Conservation (phyloP, 1,140 invertebrate species). For the Theocolax elegans region DNA sequence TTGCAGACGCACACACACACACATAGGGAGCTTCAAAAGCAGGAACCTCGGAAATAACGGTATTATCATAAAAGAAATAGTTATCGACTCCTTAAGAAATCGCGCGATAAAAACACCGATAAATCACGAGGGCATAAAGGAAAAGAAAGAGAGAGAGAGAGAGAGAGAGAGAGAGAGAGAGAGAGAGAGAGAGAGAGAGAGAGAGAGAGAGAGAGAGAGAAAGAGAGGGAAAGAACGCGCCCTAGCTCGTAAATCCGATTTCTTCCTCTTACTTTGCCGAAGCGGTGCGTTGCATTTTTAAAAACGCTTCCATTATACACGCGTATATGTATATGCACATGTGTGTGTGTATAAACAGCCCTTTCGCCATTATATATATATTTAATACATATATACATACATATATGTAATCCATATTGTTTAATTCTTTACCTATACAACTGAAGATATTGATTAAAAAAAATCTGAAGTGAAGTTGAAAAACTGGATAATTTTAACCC, state of each 20-base stretch:
- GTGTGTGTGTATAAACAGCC: no score
- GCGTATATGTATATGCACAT: no score
- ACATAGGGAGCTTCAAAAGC: no score
- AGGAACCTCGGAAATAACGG: conserved; percentile 1
- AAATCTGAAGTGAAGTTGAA: no score
- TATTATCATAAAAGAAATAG: conserved; percentile 18
- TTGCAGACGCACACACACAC: no score
- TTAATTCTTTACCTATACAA: no score
- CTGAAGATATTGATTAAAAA: no score
- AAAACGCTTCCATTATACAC: neutral
- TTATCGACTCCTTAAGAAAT: conserved; percentile 17
- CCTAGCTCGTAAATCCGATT: neutral
- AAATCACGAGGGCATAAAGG: conserved; percentile 15
- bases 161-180: neutral
- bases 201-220: neutral
- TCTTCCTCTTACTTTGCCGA: neutral
- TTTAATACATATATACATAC: no score
- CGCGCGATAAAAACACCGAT: conserved; percentile 17
- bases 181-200: neutral
- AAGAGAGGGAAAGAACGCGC: neutral
- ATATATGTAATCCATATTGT: no score
- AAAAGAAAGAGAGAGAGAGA: neutral
- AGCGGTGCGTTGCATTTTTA: conserved; percentile 1
- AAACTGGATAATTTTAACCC: no score
- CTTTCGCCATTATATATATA: no score